Percentiles rank a stretch among this genome's conserved stretches.
phyloP scores from a whole-genome alignment of 23 tunicate species.

The Ciona savignyi region DNA sequence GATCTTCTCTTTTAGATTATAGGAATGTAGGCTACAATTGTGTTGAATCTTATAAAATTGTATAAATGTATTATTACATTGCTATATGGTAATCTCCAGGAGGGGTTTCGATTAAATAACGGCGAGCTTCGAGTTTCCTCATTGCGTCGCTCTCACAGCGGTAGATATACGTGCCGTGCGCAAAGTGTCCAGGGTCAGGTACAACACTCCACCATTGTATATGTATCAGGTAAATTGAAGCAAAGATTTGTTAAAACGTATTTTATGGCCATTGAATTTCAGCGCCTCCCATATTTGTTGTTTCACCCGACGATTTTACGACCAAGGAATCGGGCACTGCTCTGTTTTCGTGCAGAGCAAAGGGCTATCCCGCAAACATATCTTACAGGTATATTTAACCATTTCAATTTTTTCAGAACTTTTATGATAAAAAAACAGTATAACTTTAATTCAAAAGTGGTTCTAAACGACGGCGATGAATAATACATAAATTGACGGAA shows the following conservation, averaged over 20 bases:
- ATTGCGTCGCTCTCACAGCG: conserved; percentile 32
- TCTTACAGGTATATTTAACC: conserved; percentile 20
- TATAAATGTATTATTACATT: background rate
- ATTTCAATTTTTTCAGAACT: background rate
- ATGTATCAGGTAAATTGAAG: conserved; percentile 42
- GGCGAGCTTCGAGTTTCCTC: conserved; percentile 29
- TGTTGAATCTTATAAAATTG: background rate
- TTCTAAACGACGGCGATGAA: too few relatives aligned
- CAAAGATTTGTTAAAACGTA: background rate
- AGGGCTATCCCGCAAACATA: conserved; percentile 44
- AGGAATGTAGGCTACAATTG: too few relatives aligned
- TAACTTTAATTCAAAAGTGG: too few relatives aligned
- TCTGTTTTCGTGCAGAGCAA: conserved; percentile 43
- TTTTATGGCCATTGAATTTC: conserved; percentile 1
- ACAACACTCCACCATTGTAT: conserved; percentile 60
- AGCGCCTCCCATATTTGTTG: conserved; percentile 33
- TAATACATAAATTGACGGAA: background rate
- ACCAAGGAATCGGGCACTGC: conserved; percentile 27
- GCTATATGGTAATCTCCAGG: conserved; percentile 8
- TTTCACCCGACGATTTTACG: conserved; percentile 18
- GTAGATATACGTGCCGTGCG: conserved; percentile 62
- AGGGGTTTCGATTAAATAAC: conserved; percentile 24
- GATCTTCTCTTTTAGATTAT: too few relatives aligned
- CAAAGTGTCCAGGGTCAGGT: conserved; percentile 38
- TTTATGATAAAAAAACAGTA: too few relatives aligned